These are phyloP conservation scores for Montipora cactus DNA, from an alignment of 64 coral and sea anemone species.

Conservation along the genomic window DNA sequence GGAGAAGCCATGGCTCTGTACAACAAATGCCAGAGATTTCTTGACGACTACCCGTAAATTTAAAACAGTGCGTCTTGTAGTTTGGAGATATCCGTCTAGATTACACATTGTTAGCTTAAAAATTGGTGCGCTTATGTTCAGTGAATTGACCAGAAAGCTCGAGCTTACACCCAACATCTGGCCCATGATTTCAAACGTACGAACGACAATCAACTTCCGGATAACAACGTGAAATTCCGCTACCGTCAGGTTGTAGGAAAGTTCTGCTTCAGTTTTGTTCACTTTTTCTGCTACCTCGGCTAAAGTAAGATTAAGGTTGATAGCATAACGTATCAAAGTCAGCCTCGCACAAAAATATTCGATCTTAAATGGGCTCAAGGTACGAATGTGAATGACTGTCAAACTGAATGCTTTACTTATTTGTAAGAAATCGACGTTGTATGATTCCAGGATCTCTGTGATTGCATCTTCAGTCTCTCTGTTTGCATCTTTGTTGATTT, in stretches of 20 bases:
- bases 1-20: conserved; percentile 8
- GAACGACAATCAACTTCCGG: conserved; percentile 6
- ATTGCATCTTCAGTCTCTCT: background rate
- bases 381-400: background rate
- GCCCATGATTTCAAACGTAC: conserved; percentile 40
- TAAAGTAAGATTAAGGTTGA: background rate
- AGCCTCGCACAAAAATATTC: background rate
- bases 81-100: background rate
- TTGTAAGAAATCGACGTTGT: background rate
- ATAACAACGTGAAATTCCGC: conserved; percentile 20
- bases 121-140: background rate
- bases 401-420: background rate
- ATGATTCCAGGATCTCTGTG: background rate
- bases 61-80: conserved; percentile 14
- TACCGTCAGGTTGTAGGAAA: conserved; percentile 15
- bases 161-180: conserved; percentile 19
- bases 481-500: background rate
- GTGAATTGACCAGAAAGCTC: background rate
- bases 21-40: conserved; percentile 27
- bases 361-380: conserved; percentile 3
- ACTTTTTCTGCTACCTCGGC: background rate
- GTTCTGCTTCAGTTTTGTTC: conserved; percentile 21
- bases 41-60: background rate
- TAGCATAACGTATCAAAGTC: conserved; percentile 35
- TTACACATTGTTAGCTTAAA: background rate